These are phyloP conservation scores for Ostrea edulis DNA, from an alignment of 1,140 invertebrate species.

Conservation along the genomic window DNA sequence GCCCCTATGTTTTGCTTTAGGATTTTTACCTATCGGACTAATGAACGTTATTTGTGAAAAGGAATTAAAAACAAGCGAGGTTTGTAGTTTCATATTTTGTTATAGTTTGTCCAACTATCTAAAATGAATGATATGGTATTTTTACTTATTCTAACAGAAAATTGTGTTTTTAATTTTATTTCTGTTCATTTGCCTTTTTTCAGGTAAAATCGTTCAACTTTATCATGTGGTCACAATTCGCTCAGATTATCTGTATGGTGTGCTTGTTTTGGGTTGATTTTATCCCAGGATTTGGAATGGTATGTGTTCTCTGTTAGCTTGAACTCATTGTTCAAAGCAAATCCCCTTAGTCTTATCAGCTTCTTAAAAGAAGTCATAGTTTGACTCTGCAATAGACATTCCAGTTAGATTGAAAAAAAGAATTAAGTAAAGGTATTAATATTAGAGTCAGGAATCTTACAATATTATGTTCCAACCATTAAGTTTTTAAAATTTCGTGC, in stretches of 20 bases:
- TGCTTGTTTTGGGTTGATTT: constrained; percentile 67
- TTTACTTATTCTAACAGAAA: neutral
- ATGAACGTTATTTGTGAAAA: constrained; percentile 60
- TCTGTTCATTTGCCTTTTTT: too few species aligned
- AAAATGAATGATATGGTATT: neutral
- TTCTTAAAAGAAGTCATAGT: too few species aligned
- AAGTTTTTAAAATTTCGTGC: neutral
- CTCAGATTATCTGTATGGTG: constrained; percentile 56
- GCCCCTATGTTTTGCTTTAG: constrained; percentile 60
- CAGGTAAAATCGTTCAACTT: constrained; percentile 64
- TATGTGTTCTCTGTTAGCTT: constrained; percentile 38
- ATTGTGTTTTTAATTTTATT: neutral
- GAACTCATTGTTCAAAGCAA: too few species aligned
- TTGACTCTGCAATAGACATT: too few species aligned
- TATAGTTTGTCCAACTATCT: neutral
- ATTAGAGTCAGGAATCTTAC: too few species aligned
- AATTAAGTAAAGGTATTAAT: too few species aligned
- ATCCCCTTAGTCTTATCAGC: too few species aligned
- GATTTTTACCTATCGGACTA: constrained; percentile 59
- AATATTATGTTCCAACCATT: neutral
- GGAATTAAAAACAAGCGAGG: constrained; percentile 59
- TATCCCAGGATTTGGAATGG: constrained; percentile 65
- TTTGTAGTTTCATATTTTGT: neutral
- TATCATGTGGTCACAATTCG: constrained; percentile 62
- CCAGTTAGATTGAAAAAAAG: too few species aligned